These are phyloP conservation scores for Aethina tumida DNA, from an alignment of 1,140 invertebrate species.

Conservation along the genomic window DNA sequence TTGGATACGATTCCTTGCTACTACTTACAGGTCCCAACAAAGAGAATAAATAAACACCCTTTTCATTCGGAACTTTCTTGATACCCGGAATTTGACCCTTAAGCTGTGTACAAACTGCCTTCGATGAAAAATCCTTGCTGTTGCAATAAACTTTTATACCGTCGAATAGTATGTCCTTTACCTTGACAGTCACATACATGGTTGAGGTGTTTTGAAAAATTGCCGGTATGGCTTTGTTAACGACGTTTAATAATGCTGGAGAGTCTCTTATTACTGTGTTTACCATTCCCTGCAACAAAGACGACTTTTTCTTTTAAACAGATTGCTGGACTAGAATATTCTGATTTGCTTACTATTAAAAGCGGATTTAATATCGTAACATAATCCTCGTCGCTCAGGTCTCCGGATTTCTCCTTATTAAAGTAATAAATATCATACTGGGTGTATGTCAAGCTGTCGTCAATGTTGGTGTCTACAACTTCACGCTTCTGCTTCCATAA, in stretches of 20 bases:
- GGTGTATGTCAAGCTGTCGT: slow-evolving; percentile 60
- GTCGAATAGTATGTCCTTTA: slow-evolving; percentile 57
- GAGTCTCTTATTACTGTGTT: slow-evolving; percentile 37
- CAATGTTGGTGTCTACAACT: slow-evolving; percentile 52
- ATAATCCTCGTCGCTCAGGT: slow-evolving; percentile 59
- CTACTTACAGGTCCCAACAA: slow-evolving; percentile 51
- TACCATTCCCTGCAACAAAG: slow-evolving; percentile 36
- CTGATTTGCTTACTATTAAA: slow-evolving; percentile 39
- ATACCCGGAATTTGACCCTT: slow-evolving; percentile 49
- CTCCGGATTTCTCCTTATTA: slow-evolving; percentile 46
- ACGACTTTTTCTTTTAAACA: not conserved
- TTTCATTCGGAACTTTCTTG: slow-evolving; percentile 35
- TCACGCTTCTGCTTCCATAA: slow-evolving; percentile 57
- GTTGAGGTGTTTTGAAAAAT: slow-evolving; percentile 54
- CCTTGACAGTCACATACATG: slow-evolving; percentile 50
- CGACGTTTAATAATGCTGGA: slow-evolving; percentile 49
- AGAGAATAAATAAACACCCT: slow-evolving; percentile 55
- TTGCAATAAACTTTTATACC: slow-evolving; percentile 60
- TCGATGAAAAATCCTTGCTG: slow-evolving; percentile 55
- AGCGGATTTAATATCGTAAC: slow-evolving; percentile 50
- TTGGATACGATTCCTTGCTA: no score
- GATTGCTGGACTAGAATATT: not conserved
- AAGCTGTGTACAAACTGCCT: slow-evolving; percentile 54
- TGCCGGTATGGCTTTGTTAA: slow-evolving; percentile 42
- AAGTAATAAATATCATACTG: slow-evolving; percentile 51